Evolutionary conservation across 2,113 vertebrate species (phyloP).

Genomic region (Nycticebus coucang): DNA sequence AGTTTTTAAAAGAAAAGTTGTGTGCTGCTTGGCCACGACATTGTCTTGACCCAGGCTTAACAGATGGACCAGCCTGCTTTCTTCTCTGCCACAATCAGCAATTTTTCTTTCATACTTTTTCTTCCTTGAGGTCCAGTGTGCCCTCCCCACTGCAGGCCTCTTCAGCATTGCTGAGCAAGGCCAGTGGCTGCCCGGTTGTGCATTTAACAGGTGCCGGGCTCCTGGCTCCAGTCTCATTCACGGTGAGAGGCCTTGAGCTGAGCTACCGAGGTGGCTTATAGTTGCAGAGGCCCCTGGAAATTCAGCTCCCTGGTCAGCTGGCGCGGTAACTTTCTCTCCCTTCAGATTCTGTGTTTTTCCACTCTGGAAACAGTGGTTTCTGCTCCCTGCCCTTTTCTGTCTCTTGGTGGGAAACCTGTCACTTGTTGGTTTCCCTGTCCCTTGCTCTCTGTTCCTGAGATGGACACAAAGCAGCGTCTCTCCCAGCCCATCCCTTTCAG

Average conservation of each 20-base stretch:
- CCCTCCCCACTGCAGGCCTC: not conserved
- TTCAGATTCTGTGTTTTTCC: not conserved
- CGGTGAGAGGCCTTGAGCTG: not conserved
- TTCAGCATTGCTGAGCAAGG: not conserved
- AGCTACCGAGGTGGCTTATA: not conserved
- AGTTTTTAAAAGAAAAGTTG: not conserved
- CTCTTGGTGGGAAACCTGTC: not conserved
- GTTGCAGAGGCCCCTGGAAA: not conserved
- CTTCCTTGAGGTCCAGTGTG: not conserved
- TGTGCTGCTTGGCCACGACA: not conserved
- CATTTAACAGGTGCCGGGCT: not conserved
- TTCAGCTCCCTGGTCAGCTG: not conserved
- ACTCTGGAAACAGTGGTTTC: not conserved
- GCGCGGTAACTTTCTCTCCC: too few relatives aligned
- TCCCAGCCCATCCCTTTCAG: not conserved
- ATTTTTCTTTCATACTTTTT: not conserved
- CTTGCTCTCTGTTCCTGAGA: not conserved
- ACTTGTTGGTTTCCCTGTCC: not conserved
- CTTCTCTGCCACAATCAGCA: not conserved
- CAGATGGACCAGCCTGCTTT: not conserved
- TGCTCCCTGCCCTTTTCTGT: not conserved
- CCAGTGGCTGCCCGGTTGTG: not conserved
- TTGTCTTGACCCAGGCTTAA: constrained; percentile 2
- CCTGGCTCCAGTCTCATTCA: not conserved
- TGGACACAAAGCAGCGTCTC: not conserved